A percentile compares a stretch with the other conserved stretches of the same genome.
Evolutionary conservation across 1,140 invertebrate species (phyloP).

Genomic region (Latrodectus geometricus): DNA sequence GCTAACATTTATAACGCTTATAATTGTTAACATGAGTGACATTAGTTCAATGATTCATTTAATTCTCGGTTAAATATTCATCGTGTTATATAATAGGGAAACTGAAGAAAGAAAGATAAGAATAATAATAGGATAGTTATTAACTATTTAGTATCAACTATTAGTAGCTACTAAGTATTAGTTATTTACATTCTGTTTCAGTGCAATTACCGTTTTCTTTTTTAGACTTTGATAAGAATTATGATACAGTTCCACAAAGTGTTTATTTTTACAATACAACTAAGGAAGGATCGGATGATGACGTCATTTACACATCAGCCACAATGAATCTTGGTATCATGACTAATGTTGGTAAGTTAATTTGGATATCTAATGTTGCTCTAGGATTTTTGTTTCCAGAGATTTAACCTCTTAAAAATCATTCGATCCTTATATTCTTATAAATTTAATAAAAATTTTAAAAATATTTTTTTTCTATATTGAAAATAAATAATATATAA

Average conservation of each 20-base stretch:
- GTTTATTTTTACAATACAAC: constrained; percentile 62
- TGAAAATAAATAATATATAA: no score
- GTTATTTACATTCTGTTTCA: background rate
- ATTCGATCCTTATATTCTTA: no score
- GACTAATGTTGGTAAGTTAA: constrained; percentile 63
- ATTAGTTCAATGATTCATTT: no score
- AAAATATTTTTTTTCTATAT: no score
- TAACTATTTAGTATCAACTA: background rate
- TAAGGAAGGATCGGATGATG: constrained; percentile 47
- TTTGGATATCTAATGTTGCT: background rate
- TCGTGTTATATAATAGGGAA: no score
- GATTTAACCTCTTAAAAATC: no score
- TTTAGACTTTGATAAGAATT: constrained; percentile 62
- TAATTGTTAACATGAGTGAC: no score
- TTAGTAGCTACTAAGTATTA: background rate
- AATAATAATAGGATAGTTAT: background rate
- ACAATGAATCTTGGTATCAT: constrained; percentile 62
- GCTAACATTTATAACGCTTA: no score
- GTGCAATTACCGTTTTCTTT: background rate
- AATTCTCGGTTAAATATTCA: no score
- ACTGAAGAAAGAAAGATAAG: no score
- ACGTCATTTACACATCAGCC: constrained; percentile 54
- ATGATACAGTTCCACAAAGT: constrained; percentile 62
- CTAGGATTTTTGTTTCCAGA: no score
- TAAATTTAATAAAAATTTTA: no score